Evolutionary conservation across 2,113 vertebrate species (phyloP).

Genomic region (Carlito syrichta): DNA sequence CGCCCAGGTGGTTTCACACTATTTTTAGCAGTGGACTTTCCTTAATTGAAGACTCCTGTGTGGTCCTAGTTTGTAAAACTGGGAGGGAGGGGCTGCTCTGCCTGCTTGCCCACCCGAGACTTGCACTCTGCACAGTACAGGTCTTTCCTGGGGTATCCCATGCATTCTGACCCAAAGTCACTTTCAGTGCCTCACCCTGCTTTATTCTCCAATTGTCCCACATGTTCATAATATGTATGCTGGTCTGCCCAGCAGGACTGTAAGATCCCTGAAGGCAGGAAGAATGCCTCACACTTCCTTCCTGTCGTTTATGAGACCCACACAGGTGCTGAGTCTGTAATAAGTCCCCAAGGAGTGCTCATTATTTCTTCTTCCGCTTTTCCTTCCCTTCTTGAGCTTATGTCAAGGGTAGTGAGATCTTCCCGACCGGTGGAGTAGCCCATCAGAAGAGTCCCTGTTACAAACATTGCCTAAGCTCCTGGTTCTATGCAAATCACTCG

Average conservation of each 20-base stretch:
- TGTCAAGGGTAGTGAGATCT: background rate
- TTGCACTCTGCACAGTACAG: background rate
- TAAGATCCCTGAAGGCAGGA: background rate
- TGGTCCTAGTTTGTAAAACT: background rate
- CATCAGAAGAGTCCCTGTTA: background rate
- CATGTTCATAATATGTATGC: background rate
- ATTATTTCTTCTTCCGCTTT: background rate
- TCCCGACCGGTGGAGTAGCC: background rate
- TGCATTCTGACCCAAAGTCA: background rate
- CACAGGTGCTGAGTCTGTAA: background rate
- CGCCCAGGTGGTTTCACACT: background rate
- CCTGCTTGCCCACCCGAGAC: background rate
- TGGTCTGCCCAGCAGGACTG: background rate
- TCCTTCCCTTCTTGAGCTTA: background rate
- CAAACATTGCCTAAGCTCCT: background rate
- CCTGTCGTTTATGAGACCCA: background rate
- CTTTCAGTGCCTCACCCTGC: background rate
- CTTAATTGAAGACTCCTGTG: background rate
- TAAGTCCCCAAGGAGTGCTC: background rate
- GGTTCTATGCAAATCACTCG: background rate
- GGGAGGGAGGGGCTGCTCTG: background rate
- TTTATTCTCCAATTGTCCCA: background rate
- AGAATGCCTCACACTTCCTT: background rate
- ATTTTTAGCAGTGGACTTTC: background rate
- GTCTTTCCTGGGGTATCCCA: background rate